Evolutionary conservation across 2,888 invertebrate genomes (phyloP).

Genomic region (Caradrina clavipalpis): DNA sequence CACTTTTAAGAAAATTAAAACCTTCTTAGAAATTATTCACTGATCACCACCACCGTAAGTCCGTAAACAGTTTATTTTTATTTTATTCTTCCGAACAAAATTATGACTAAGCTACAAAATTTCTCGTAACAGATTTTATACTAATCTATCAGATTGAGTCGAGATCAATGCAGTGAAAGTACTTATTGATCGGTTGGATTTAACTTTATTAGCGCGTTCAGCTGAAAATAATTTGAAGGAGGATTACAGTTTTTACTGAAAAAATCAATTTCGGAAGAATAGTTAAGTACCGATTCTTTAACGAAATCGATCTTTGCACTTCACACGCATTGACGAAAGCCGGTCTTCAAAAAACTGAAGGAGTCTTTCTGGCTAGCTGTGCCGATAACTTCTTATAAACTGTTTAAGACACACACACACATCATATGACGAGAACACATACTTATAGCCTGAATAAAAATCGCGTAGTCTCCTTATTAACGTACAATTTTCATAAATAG

Average conservation of each 20-base stretch:
- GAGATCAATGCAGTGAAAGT: not conserved
- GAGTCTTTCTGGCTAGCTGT: too few species aligned
- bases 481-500: not conserved
- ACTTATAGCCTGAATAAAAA: not conserved
- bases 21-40: not conserved
- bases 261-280: not conserved
- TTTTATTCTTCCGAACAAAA: not conserved
- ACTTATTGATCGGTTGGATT: not conserved
- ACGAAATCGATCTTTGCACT: too few species aligned
- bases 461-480: constrained; percentile 11
- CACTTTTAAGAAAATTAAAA: not conserved
- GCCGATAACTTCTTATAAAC: too few species aligned
- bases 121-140: not conserved
- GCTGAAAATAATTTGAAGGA: not conserved
- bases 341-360: too few species aligned
- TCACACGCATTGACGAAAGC: too few species aligned
- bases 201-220: not conserved
- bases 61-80: not conserved
- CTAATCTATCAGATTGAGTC: not conserved
- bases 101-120: not conserved
- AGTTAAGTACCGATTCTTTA: not conserved
- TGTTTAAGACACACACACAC: not conserved
- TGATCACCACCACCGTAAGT: not conserved
- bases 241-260: not conserved
- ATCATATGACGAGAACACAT: not conserved